Percentiles rank a stretch among this genome's conserved stretches.
These are phyloP conservation scores for Mormyrus hasselquistii DNA, from an alignment of 2,797 vertebrate genomes.

Conservation along the genomic window DNA sequence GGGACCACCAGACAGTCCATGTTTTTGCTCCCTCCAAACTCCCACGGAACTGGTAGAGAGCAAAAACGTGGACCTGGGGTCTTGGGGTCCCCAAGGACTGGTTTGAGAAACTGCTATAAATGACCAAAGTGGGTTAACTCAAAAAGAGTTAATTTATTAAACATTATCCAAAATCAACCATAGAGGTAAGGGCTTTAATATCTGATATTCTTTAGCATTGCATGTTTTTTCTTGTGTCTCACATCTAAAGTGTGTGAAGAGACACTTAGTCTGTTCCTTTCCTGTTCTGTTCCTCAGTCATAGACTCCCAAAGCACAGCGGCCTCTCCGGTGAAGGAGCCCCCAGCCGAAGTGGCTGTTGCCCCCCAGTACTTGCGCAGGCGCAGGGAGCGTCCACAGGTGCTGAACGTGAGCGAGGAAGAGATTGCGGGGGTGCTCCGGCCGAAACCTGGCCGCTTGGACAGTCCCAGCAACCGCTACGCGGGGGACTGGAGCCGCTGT, in stretches of 20 bases:
- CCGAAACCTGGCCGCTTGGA: constrained; percentile 76
- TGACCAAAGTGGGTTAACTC: background rate
- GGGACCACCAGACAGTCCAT: background rate
- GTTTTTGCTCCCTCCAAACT: background rate
- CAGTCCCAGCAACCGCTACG: constrained; percentile 95
- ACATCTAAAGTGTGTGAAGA: background rate
- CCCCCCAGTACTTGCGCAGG: constrained; percentile 66
- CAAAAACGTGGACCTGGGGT: background rate
- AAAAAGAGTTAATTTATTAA: background rate
- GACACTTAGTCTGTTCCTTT: background rate
- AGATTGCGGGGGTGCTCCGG: constrained; percentile 72
- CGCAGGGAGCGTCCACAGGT: constrained; percentile 82
- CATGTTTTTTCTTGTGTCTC: constrained; percentile 22
- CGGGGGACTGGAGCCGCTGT: constrained; percentile 91
- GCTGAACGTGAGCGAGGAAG: constrained; percentile 68
- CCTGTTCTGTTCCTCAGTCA: constrained; percentile 53
- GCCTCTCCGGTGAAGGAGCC: constrained; percentile 35
- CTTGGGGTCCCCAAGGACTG: background rate
- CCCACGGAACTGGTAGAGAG: background rate
- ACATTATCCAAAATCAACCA: background rate
- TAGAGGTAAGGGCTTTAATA: constrained; percentile 31
- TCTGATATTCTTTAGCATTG: constrained; percentile 38
- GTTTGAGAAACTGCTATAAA: background rate
- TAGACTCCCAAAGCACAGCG: constrained; percentile 55
- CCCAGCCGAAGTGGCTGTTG: constrained; percentile 33